These are phyloP conservation scores for Melospiza melodia DNA, from an alignment of 2,113 vertebrate species.

Conservation along the genomic window DNA sequence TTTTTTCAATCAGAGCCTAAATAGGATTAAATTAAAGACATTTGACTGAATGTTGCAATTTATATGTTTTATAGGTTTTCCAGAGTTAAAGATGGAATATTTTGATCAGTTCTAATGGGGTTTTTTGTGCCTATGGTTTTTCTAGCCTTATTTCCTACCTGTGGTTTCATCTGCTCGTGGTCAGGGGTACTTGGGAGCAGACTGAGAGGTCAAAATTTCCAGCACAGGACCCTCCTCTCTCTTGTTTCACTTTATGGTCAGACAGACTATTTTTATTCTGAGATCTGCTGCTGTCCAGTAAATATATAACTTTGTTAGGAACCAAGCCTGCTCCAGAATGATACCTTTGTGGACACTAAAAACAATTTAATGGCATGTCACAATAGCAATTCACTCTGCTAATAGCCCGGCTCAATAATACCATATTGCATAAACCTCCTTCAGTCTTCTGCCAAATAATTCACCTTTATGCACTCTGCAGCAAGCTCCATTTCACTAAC, in stretches of 20 bases:
- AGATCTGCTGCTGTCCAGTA: slow-evolving; percentile 80
- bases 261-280: slow-evolving; percentile 65
- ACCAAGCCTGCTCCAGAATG: slow-evolving; percentile 79
- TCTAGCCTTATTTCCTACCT: not conserved
- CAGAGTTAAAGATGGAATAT: not conserved
- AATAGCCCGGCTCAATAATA: slow-evolving; percentile 83
- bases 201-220: not conserved
- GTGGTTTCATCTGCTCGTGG: not conserved
- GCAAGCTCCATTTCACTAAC: slow-evolving; percentile 83
- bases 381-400: slow-evolving; percentile 85
- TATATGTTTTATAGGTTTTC: not conserved
- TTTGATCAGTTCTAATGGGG: not conserved
- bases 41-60: slow-evolving; percentile 4
- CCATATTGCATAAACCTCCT: slow-evolving; percentile 82
- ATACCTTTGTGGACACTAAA: slow-evolving; percentile 86
- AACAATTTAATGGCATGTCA: slow-evolving; percentile 86
- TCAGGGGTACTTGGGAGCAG: not conserved
- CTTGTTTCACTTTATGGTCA: slow-evolving; percentile 67
- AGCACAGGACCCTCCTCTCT: not conserved
- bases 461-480: slow-evolving; percentile 81
- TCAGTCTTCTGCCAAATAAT: slow-evolving; percentile 80
- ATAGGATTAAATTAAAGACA: slow-evolving; percentile 21
- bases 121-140: not conserved
- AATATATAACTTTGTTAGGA: slow-evolving; percentile 84
- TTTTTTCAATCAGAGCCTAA: not conserved